Evolutionary conservation across 2,113 vertebrate species (phyloP).

Genomic region (Fukomys damarensis): DNA sequence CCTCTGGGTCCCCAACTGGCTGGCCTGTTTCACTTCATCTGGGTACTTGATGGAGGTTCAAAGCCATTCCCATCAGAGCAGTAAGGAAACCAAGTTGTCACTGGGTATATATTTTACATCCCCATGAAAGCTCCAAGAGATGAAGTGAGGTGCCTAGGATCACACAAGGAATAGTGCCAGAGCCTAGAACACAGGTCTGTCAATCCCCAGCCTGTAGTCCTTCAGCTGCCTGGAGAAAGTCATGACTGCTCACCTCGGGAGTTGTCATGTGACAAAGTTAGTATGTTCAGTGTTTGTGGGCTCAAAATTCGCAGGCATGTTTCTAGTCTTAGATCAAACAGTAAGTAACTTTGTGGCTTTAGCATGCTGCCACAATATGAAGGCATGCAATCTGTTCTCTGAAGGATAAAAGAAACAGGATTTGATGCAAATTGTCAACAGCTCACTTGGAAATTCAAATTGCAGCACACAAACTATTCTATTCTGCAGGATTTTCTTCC

Average conservation of each 20-base stretch:
- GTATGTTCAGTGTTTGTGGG: accelerated
- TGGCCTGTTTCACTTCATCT: background rate
- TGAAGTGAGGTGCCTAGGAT: background rate
- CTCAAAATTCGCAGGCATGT: accelerated
- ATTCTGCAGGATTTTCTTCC: background rate
- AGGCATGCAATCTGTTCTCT: background rate
- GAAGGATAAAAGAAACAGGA: background rate
- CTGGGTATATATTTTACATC: background rate
- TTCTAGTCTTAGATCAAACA: background rate
- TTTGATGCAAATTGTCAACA: background rate
- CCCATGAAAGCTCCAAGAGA: background rate
- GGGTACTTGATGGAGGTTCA: background rate
- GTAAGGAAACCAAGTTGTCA: background rate
- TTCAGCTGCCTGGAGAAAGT: background rate
- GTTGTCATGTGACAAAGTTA: accelerated
- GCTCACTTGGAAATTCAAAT: background rate
- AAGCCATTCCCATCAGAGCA: background rate
- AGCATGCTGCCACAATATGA: background rate
- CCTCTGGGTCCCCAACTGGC: background rate
- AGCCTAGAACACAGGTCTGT: background rate
- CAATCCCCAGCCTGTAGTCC: background rate
- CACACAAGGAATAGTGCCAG: background rate
- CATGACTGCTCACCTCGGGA: no score
- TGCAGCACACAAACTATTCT: background rate
- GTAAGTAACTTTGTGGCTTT: background rate